phyloP scores from a whole-genome alignment of 1,140 invertebrate genomes.

The Monomorium pharaonis region DNA sequence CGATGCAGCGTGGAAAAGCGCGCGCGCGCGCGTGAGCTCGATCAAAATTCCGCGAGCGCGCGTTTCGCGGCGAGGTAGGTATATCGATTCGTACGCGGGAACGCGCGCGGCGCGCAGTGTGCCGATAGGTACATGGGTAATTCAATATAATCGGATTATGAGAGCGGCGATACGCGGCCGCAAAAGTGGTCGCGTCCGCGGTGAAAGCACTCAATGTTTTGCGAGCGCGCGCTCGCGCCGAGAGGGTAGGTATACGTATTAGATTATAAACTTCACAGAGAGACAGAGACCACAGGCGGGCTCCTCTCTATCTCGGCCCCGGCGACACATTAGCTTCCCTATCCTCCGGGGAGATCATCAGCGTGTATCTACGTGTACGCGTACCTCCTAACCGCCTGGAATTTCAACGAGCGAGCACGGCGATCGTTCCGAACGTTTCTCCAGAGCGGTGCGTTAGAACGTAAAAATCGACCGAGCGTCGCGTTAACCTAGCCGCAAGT shows the following conservation, averaged over 20 bases:
- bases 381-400: conserved; percentile 66
- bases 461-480: conserved; percentile 40
- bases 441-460: neutral
- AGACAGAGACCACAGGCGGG: conserved; percentile 71
- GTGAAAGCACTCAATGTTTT: conserved; percentile 82
- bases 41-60: conserved; percentile 52
- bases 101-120: conserved; percentile 36
- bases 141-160: conserved; percentile 84
- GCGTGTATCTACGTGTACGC: conserved; percentile 35
- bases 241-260: conserved; percentile 77
- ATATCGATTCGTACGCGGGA: conserved; percentile 69
- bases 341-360: conserved; percentile 72
- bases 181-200: conserved; percentile 80
- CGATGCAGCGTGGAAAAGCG: neutral
- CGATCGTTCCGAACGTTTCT: conserved; percentile 28
- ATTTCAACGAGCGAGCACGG: conserved; percentile 65
- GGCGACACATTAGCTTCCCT: conserved; percentile 79
- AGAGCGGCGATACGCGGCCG: conserved; percentile 77
- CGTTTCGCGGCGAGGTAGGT: conserved; percentile 43
- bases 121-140: conserved; percentile 78
- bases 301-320: conserved; percentile 66
- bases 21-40: conserved; percentile 23
- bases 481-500: conserved; percentile 25
- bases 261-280: conserved; percentile 84
- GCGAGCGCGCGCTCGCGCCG: conserved; percentile 67